Base-by-base conservation (phyloP, 2,797 vertebrate genomes). In the Notoglanidium macrostoma region DNA sequence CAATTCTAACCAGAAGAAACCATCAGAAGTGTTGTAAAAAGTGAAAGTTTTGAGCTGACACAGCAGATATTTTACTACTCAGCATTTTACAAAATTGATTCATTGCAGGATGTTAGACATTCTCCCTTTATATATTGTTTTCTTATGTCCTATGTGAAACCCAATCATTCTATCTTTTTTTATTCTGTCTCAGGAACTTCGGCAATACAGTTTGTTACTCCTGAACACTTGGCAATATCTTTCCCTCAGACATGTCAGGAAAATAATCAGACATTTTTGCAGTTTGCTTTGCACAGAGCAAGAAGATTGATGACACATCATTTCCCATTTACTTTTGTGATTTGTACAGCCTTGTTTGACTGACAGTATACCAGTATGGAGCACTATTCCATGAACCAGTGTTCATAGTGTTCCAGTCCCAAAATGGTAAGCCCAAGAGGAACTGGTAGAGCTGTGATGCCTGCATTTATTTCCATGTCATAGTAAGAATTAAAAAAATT, bases 401-500 rank as follows among this genome's bases (percentile, higher is more conserved):
- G 40, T 40, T 40, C 40, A 14, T 32, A 59, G 46, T 77, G 55
- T 86, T 44, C 26, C 14, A n/a, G 84, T 54, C 51, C 35, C 51
- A 63, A 84, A 65, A 19, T 83, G 81, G 54, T 77, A 40, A 49
- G 35, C 63, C 65, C 35, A 54, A 54, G 54, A 86, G 84, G 59
- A 40, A 40, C 40, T 40, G 40, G 40, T 40, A 40, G 40, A 86
- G 54, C 14, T 82, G 51, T 54, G 29, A 68, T 82, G 51, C 63
- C 14, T 84, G 72, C 63, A 51, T 72, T 80, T 57, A 55, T 72
- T 61, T 65, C 67, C 86, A 73, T 80, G 77, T 51, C 29, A 65
- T 73, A 23, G 19, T 80, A 29, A 61, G 32, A 54, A 73, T 54
- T 74, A 76, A 78, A 87, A 78, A 88, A 57, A 87, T 85, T 87